Percentiles rank a stretch among this genome's conserved stretches.
These are phyloP conservation scores for Mormyrops attenuatus DNA, from an alignment of 2,797 vertebrate genomes.

Conservation along the genomic window DNA sequence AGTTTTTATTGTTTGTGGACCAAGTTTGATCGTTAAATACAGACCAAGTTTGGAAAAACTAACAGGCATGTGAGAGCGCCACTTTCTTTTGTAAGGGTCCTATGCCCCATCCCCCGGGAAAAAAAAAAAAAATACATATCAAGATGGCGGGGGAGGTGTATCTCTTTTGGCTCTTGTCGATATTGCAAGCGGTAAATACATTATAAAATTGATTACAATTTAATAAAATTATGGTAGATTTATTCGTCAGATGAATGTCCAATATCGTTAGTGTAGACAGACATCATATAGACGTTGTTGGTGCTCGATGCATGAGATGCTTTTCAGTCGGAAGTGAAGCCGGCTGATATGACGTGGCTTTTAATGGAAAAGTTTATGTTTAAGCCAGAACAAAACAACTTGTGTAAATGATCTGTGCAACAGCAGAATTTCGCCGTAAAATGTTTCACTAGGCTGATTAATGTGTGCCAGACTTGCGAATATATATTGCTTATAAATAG, in stretches of 20 bases:
- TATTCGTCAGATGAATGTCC: background rate
- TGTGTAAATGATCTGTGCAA: background rate
- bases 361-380: background rate
- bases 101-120: background rate
- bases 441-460: background rate
- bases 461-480: background rate
- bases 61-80: slow-evolving; percentile 33
- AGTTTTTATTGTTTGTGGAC: background rate
- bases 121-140: slow-evolving; percentile 39
- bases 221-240: background rate
- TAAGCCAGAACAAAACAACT: background rate
- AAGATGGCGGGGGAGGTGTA: slow-evolving; percentile 69
- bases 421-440: background rate
- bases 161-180: slow-evolving; percentile 63
- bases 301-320: background rate
- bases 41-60: slow-evolving; percentile 20
- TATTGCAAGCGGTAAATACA: slow-evolving; percentile 65
- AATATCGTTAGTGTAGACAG: background rate
- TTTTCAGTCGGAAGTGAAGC: background rate
- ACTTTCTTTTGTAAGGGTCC: slow-evolving; percentile 43
- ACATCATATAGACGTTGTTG: background rate
- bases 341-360: slow-evolving; percentile 56
- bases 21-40: slow-evolving; percentile 14
- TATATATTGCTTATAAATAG: background rate
- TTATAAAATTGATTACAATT: background rate